phyloP scores from a whole-genome alignment of 2,888 invertebrate species.

The Nudaria mundana region DNA sequence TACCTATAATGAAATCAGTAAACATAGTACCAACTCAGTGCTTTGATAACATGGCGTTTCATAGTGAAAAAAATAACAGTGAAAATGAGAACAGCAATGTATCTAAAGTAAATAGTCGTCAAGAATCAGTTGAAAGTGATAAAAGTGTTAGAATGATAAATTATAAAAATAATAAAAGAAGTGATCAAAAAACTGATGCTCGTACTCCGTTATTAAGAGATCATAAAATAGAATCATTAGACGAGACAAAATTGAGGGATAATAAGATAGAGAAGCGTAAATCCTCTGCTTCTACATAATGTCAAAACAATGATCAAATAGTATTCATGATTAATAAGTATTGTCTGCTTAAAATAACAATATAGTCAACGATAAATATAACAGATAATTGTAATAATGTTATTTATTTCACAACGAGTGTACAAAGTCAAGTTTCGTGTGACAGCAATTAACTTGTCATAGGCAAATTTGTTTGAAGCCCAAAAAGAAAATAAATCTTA shows the following conservation, averaged over 20 bases:
- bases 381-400: too few relatives aligned
- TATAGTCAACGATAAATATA: too few relatives aligned
- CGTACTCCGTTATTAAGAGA: conserved; percentile 67
- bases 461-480: too few relatives aligned
- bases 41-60: conserved; percentile 76
- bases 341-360: too few relatives aligned
- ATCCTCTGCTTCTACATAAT: conserved; percentile 75
- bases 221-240: conserved; percentile 74
- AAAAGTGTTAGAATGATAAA: conserved; percentile 63
- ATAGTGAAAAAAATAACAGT: conserved; percentile 53
- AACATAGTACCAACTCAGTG: conserved; percentile 74
- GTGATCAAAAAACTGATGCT: conserved; percentile 68
- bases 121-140: conserved; percentile 62
- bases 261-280: conserved; percentile 71
- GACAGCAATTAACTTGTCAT: too few relatives aligned
- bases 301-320: conserved; percentile 52
- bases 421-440: too few relatives aligned
- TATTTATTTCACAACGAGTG: too few relatives aligned
- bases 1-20: conserved; percentile 82
- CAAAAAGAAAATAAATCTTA: too few relatives aligned
- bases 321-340: conserved; percentile 34
- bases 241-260: conserved; percentile 70
- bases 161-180: conserved; percentile 59
- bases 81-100: conserved; percentile 47
- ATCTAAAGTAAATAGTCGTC: conserved; percentile 54